Evolutionary conservation across 2,888 invertebrate species (phyloP).

Genomic region (Cheilosia urbana): DNA sequence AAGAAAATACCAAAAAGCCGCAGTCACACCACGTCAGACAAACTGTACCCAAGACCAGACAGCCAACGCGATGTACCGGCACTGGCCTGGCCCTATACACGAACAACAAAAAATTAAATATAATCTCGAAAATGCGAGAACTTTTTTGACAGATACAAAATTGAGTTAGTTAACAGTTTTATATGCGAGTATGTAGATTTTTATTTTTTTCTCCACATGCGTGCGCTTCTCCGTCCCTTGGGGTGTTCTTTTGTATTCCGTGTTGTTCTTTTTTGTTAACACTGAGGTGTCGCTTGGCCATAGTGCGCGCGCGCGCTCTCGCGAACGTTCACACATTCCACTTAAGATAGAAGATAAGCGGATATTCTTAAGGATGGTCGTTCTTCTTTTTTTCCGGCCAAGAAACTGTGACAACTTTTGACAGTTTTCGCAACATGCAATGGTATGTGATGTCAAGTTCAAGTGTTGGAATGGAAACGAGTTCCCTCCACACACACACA

Average conservation of each 20-base stretch:
- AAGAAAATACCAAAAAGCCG: slow-evolving; percentile 62
- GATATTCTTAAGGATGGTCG: slow-evolving; percentile 52
- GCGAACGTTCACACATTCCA: slow-evolving; percentile 75
- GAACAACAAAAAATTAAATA: slow-evolving; percentile 73
- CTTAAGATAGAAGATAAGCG: slow-evolving; percentile 76
- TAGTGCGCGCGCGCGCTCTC: slow-evolving; percentile 43
- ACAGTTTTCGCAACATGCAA: slow-evolving; percentile 62
- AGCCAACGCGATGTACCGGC: slow-evolving; percentile 2
- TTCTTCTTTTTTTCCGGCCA: slow-evolving; percentile 15
- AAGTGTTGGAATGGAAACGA: slow-evolving; percentile 8
- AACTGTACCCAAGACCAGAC: slow-evolving; percentile 45
- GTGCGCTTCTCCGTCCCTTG: slow-evolving; percentile 70
- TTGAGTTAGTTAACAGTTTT: slow-evolving; percentile 84
- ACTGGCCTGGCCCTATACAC: background rate
- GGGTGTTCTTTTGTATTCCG: slow-evolving; percentile 61
- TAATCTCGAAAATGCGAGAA: slow-evolving; percentile 75
- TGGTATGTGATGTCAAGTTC: slow-evolving; percentile 39
- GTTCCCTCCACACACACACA: background rate
- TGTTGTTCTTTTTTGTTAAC: slow-evolving; percentile 24
- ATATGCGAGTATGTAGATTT: slow-evolving; percentile 81
- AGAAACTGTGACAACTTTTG: slow-evolving; percentile 45
- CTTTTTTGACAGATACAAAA: slow-evolving; percentile 83
- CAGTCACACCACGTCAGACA: slow-evolving; percentile 55
- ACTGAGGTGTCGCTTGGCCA: slow-evolving; percentile 65
- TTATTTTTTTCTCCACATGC: slow-evolving; percentile 44